Conservation (phyloP, 2,888 invertebrate species). For the Eupeodes latifasciatus region DNA sequence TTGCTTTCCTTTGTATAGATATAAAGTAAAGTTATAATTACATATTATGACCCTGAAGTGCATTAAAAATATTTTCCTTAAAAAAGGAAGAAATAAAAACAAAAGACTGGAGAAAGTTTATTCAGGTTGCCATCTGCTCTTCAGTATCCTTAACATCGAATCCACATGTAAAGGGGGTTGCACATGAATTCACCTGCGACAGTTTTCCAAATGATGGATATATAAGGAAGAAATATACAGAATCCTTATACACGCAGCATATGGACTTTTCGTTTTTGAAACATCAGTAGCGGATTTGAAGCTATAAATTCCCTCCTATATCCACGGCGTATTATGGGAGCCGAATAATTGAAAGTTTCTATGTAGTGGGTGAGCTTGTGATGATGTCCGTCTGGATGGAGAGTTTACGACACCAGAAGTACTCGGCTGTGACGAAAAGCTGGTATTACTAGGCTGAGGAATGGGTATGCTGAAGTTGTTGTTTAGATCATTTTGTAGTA, state of each 20-base stretch:
- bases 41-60: slow-evolving; percentile 68
- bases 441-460: too few species aligned
- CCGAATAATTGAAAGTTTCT: too few species aligned
- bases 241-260: slow-evolving; percentile 12
- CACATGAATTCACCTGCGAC: slow-evolving; percentile 41
- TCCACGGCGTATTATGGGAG: too few species aligned
- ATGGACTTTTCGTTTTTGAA: not conserved
- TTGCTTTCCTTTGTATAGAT: slow-evolving; percentile 5
- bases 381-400: too few species aligned
- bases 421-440: too few species aligned
- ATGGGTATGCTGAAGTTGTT: too few species aligned
- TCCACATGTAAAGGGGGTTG: not conserved
- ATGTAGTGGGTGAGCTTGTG: too few species aligned
- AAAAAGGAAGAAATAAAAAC: not conserved
- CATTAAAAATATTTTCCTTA: slow-evolving; percentile 43
- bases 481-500: too few species aligned
- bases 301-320: not conserved
- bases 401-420: too few species aligned
- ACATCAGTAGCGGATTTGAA: not conserved
- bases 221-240: slow-evolving; percentile 10
- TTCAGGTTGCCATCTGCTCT: slow-evolving; percentile 40
- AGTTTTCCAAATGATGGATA: slow-evolving; percentile 10
- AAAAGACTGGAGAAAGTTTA: slow-evolving; percentile 14
- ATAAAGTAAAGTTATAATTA: slow-evolving; percentile 70
- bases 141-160: not conserved